Base-by-base conservation (phyloP, 1,140 invertebrate genomes). In the Vollenhovia emeryi region DNA sequence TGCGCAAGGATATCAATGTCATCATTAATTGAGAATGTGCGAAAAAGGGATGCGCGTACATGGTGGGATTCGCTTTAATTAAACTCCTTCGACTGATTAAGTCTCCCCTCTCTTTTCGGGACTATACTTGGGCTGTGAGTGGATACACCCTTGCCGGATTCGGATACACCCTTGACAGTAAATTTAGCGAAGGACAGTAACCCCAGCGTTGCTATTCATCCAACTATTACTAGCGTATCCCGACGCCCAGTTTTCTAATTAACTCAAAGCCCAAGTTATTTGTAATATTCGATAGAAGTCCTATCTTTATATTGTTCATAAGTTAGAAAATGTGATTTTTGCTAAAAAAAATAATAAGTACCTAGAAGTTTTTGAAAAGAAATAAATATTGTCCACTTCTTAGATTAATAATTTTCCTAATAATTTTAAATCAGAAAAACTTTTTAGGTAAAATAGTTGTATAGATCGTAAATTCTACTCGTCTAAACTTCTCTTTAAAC, bases 61-160 rank as follows among this genome's bases (percentile, higher is more conserved):
- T n/a, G 69, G 60, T 40, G 40, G 62, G 27, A 87, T 87, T 87
- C 69, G 40, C 84, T 87, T 87, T 62, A 83, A 83, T 87, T 69
- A 87, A 83, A 62, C 68, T 15, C 36, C n/a, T 69, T 30, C 4
- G 21, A 15, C 18, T 52, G n/a, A 50, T 43, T 30, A 6, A 73
- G 62, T 15, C n/a, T 15, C 24, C 33, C n/a, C 66, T 48, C 15
- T 36, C 27, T n/a, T 55, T 73, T 52, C 27, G 8, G 13, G 18
- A 80, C 21, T 57, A n/a, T n/a, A 50, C 33, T 45, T 48, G 27
- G 40, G 55, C 50, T 45, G 15, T 40, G 15, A 30, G 7, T 76
- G 18, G 13, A 33, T 82, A 73, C 11, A 82, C 27, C 15, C 18
- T 60, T 60, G 15, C 7, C n/a, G 24, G 13, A 62, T 33, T 62